These are phyloP conservation scores for Subanguina moxae DNA, from an alignment of 1,140 invertebrate species.

Conservation along the genomic window DNA sequence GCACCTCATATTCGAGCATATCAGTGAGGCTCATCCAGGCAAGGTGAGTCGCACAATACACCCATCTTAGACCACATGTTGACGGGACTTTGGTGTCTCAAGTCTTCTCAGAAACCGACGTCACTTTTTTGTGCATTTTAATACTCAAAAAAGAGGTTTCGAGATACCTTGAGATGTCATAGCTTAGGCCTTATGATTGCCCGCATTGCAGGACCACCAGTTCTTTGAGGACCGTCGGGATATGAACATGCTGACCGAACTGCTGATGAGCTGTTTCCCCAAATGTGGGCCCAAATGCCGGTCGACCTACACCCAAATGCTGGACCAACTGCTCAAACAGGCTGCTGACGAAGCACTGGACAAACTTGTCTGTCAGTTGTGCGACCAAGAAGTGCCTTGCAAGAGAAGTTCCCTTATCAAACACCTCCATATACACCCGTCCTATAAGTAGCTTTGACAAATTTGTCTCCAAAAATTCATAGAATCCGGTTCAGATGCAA, in stretches of 20 bases:
- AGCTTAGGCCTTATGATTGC: neutral
- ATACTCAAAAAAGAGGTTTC: no score
- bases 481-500: slow-evolving; percentile 17
- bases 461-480: neutral
- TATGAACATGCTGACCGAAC: slow-evolving; percentile 13
- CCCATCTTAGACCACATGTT: no score
- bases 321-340: neutral
- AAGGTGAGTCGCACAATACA: no score
- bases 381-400: neutral
- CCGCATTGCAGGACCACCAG: slow-evolving; percentile 10
- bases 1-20: slow-evolving; percentile 27
- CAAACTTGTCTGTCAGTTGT: slow-evolving; percentile 1
- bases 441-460: slow-evolving; percentile 8
- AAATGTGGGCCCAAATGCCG: slow-evolving; percentile 1
- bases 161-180: no score
- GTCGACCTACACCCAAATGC: slow-evolving; percentile 2
- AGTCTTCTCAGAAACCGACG: no score
- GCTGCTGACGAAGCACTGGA: neutral
- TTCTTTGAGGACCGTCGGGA: slow-evolving; percentile 20
- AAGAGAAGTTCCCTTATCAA: neutral
- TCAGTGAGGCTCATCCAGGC: slow-evolving; percentile 19
- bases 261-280: slow-evolving; percentile 18
- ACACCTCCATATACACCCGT: slow-evolving; percentile 10
- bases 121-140: no score
- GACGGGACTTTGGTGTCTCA: no score